Base-by-base conservation (phyloP, 2,888 invertebrate species). In the Drosophila prolongata region DNA sequence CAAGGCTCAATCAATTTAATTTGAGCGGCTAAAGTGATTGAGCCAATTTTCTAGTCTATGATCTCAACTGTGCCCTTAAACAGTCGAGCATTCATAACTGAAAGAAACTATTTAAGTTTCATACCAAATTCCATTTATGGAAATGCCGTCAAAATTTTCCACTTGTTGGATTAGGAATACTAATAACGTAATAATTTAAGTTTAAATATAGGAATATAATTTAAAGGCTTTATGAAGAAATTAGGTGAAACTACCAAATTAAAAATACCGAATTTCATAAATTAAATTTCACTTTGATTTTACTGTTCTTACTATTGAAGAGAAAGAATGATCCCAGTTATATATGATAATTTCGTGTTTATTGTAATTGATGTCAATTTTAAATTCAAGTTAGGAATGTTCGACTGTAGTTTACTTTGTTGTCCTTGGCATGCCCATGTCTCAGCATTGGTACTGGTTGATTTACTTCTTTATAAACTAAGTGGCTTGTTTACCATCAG, bases 401-500 rank as follows among this genome's bases (percentile, higher is more conserved):
- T 35, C 13, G 34, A 53, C 53, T 66, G 47, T 68, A 65, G 49
- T 57, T 52, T 24, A 52, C 50, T 60, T 49, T 52, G 66, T 53
- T 78, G 84, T 83, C 83, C 83, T 83, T 83, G 83, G 73, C 65
- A 53, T 78, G 46, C 80, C 78, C 61, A 59, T 68, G 78, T 67
- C 46, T 72, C 27, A 16, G 53, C 53, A 34, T 50, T 58, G 58
- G 34, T 74, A 68, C 54, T 53, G 61, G 30, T 77, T 58, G 65
- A 70, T 53, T 62, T 70, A 57, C 79, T 81, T 80, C 69, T 77
- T 77, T 61, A 53, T 72, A 66, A 59, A 73, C 62, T 72, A 85
- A 85, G 80, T 81, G 77, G 70, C 73, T 73, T 82, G 83, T 79
- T 81, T 77, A 77, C 69, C 68, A 82, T 79, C 68, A 77, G 72